A percentile compares a stretch with the other conserved stretches of the same genome.
Evolutionary conservation across 2,888 invertebrate species (phyloP).

Genomic region (Diplazon laetatorius): DNA sequence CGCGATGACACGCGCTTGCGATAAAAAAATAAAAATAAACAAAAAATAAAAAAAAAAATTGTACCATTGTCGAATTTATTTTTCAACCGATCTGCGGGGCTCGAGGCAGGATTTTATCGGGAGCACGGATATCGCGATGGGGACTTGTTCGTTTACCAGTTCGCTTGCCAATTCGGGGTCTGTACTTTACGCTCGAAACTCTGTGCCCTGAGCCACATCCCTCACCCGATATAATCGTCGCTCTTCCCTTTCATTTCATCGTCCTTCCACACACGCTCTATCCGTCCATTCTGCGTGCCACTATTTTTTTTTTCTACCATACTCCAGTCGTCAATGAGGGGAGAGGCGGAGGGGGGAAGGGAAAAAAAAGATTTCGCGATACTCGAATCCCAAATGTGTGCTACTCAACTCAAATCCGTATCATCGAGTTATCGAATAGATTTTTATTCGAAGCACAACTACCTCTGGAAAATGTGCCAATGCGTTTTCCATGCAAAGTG

Average conservation of each 20-base stretch:
- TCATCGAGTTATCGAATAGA: constrained; percentile 22
- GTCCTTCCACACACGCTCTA: constrained; percentile 3
- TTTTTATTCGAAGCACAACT: not conserved
- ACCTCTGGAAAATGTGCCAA: no score
- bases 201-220: constrained; percentile 24
- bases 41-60: no score
- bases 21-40: no score
- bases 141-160: constrained; percentile 33
- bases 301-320: constrained; percentile 10
- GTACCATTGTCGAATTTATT: constrained; percentile 31
- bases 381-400: constrained; percentile 31
- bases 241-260: constrained; percentile 18
- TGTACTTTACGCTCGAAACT: not conserved
- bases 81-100: constrained; percentile 31
- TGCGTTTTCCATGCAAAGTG: no score
- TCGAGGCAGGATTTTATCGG: constrained; percentile 35
- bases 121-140: constrained; percentile 5
- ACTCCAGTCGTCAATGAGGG: constrained; percentile 16
- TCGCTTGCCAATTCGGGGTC: constrained; percentile 28
- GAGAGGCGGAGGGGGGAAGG: no score
- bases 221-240: constrained; percentile 12
- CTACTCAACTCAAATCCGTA: constrained; percentile 44
- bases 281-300: not conserved
- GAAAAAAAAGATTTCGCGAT: constrained; percentile 7
- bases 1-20: constrained; percentile 8